These are phyloP conservation scores for Patiria pectinifera DNA, from an alignment of 53 echinoderm and acorn worm species.

Conservation along the genomic window DNA sequence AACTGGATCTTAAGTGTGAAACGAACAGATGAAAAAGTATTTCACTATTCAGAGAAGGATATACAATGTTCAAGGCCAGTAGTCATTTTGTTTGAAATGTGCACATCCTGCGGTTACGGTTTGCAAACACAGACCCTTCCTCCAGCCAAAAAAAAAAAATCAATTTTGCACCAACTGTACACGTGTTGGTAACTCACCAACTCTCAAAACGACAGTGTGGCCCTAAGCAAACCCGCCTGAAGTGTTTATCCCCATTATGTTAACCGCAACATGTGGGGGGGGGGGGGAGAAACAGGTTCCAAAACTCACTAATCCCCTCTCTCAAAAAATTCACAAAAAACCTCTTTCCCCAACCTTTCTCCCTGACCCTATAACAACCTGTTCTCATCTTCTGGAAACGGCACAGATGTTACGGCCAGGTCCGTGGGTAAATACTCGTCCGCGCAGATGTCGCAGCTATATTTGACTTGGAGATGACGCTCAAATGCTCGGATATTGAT, in stretches of 20 bases:
- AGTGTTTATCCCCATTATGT: background rate
- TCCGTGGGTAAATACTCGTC: slow-evolving; percentile 20
- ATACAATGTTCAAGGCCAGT: no score
- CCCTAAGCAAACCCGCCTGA: background rate
- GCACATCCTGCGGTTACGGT: no score
- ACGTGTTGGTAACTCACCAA: background rate
- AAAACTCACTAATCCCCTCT: background rate
- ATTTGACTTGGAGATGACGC: slow-evolving; percentile 59
- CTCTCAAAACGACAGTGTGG: background rate
- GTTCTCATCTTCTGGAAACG: slow-evolving; percentile 29
- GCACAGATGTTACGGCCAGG: slow-evolving; percentile 36
- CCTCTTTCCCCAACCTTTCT: background rate
- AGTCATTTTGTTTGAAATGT: no score
- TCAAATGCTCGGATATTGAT: slow-evolving; percentile 38
- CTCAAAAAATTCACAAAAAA: background rate
- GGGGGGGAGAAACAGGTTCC: background rate
- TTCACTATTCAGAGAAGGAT: no score
- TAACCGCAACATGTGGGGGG: background rate
- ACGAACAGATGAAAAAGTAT: no score
- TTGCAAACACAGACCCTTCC: no score
- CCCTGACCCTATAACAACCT: background rate
- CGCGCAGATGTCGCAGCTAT: slow-evolving; percentile 45
- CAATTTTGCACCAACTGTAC: background rate
- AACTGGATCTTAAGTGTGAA: no score
- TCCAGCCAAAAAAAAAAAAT: background rate